phyloP scores from a whole-genome alignment of 2,888 invertebrate species.

The Leucozona laternaria region DNA sequence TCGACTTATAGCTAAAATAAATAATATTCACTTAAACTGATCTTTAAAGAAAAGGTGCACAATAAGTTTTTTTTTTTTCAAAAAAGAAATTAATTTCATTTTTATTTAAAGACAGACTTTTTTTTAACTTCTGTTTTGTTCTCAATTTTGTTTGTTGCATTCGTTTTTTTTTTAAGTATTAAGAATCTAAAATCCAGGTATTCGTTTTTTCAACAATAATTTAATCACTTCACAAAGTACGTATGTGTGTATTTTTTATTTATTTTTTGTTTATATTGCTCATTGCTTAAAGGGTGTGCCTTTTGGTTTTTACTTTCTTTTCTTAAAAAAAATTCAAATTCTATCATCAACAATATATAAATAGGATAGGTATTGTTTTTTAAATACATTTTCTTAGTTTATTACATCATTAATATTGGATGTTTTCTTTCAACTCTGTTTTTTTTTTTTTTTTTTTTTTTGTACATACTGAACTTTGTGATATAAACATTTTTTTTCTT shows the following conservation, averaged over 20 bases:
- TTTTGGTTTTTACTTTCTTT: not conserved
- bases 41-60: not conserved
- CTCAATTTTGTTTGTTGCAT: not conserved
- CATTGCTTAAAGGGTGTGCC: conserved; percentile 47
- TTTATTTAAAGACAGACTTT: conserved; percentile 12
- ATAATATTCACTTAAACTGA: no score
- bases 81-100: not conserved
- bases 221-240: conserved; percentile 49
- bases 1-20: no score
- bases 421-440: not conserved
- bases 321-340: not conserved
- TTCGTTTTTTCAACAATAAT: conserved; percentile 25
- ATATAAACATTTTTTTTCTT: conserved; percentile 39
- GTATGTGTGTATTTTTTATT: conserved; percentile 8
- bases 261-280: conserved; percentile 33
- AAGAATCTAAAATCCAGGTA: conserved; percentile 26
- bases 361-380: conserved; percentile 17
- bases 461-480: conserved; percentile 41
- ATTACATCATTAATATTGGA: conserved; percentile 16
- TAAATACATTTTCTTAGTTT: conserved; percentile 22
- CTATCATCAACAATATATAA: not conserved
- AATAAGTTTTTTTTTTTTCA: not conserved
- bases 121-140: conserved; percentile 6
- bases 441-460: no score
- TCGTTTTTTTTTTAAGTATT: conserved; percentile 8